Base-by-base conservation (phyloP, 2,888 invertebrate genomes). In the Callimorpha dominula region DNA sequence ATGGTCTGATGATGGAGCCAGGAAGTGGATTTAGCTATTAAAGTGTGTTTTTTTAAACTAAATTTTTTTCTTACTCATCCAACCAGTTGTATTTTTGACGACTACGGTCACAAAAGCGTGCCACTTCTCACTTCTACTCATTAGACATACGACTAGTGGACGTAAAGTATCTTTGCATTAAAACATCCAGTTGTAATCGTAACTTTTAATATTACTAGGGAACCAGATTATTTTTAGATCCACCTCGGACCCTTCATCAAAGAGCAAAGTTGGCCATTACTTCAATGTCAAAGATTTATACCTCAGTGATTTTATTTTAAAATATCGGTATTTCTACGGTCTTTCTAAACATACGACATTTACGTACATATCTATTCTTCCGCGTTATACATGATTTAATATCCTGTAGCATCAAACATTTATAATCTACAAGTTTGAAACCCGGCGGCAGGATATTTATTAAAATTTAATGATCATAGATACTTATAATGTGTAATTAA, bases 401-500 rank as follows among this genome's bases (percentile, higher is more conserved):
- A 14, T 65, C 65, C 46, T 65, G 65, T 49, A 65, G 14, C 43
- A 65, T 65, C 65, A 11, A n/a, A 9, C 20, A 1, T 65, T n/a
- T 46, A 14, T 20, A 8, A 6, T 31, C 60, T 46, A 6, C 31
- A 31, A 31, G 12, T 31, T 5, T 60, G 8, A 15, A 49, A 20
- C 20, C 14, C 46, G 20, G 46, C 20, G 9, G 20, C 50, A 50
- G 49, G 49, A 50, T 50, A 49, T 5, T n/a, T 43, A 43, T 67
- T 43, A 54, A 66, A 67, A 52, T 20, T 52, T 54, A 64, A 43
- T 31, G 57, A 20, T 40, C 49, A n/a, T 49, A 20, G 12, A 65
- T 31, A 40, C 49, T 64, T 52, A 52, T 62, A 43, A 40, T 68
- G 4, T 71, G n/a, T 64, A 75, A 78, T 81, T 77, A 75, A 75